phyloP scores from a whole-genome alignment of 2,888 invertebrate genomes.

The Ennomos erosarius region DNA sequence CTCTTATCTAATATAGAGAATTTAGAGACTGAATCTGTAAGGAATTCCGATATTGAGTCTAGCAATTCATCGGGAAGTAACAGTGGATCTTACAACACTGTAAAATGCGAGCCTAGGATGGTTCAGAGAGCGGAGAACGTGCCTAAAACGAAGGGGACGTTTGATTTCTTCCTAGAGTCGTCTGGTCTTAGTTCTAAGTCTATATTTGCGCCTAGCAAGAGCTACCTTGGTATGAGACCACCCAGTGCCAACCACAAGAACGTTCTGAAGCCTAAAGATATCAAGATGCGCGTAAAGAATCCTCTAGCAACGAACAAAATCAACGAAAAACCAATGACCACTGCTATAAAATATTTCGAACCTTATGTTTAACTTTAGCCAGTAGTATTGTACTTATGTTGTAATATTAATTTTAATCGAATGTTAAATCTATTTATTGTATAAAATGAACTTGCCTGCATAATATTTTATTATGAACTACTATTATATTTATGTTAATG shows the following conservation, averaged over 20 bases:
- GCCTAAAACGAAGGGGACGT: constrained; percentile 80
- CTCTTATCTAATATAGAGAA: constrained; percentile 84
- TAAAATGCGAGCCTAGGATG: constrained; percentile 77
- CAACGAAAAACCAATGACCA: constrained; percentile 84
- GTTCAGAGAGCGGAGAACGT: constrained; percentile 62
- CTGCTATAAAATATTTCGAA: constrained; percentile 84
- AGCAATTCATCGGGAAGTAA: constrained; percentile 84
- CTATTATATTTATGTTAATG: constrained; percentile 75
- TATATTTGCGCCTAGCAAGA: constrained; percentile 85
- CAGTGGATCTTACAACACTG: constrained; percentile 78
- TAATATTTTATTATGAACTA: constrained; percentile 66
- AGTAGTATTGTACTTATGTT: constrained; percentile 41
- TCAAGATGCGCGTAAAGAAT: constrained; percentile 90
- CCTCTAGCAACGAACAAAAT: constrained; percentile 85
- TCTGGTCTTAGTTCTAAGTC: constrained; percentile 93
- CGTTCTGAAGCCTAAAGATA: constrained; percentile 91
- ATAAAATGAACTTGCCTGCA: constrained; percentile 81
- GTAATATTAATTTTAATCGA: constrained; percentile 55
- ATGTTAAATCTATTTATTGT: constrained; percentile 76
- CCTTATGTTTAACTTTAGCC: constrained; percentile 74
- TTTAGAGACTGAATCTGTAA: constrained; percentile 85
- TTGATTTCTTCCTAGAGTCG: constrained; percentile 91
- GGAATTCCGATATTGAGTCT: constrained; percentile 89
- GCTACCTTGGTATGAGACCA: constrained; percentile 78
- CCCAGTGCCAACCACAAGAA: constrained; percentile 90